Evolutionary conservation across 2,888 invertebrate genomes (phyloP).

Genomic region (Trisateles emortualis): DNA sequence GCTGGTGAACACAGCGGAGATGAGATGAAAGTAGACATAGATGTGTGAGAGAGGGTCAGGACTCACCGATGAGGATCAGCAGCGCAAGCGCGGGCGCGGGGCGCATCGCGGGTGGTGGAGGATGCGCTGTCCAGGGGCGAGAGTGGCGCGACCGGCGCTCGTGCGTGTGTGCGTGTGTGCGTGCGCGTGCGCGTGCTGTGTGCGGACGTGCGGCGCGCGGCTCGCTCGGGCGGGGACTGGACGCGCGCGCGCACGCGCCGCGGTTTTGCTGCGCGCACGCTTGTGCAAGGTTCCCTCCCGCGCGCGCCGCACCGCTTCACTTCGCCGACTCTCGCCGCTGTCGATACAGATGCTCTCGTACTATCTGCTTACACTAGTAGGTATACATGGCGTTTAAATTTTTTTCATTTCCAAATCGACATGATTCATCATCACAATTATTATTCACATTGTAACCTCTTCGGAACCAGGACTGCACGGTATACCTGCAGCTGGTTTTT

Average conservation of each 20-base stretch:
- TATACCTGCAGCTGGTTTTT: too few relatives aligned
- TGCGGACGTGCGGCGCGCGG: constrained; percentile 27
- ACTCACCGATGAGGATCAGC: constrained; percentile 62
- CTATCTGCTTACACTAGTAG: too few relatives aligned
- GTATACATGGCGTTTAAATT: too few relatives aligned
- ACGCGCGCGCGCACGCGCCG: constrained; percentile 29
- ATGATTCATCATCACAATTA: too few relatives aligned
- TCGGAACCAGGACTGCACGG: too few relatives aligned
- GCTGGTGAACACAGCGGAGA: not conserved
- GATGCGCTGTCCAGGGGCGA: not conserved
- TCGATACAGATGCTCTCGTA: not conserved
- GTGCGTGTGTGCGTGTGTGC: not conserved
- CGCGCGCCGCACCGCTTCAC: too few relatives aligned
- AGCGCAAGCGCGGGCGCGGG: constrained; percentile 47
- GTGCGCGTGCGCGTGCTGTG: constrained; percentile 7
- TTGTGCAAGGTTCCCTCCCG: constrained; percentile 13
- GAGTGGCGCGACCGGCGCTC: constrained; percentile 7
- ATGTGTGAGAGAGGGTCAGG: not conserved
- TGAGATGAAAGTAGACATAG: constrained; percentile 25
- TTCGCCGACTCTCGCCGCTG: not conserved
- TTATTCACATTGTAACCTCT: too few relatives aligned
- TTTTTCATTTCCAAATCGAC: too few relatives aligned
- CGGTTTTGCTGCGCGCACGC: constrained; percentile 30
- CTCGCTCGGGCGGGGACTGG: constrained; percentile 35
- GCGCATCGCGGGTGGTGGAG: constrained; percentile 26